Base-by-base conservation (phyloP, 1,140 invertebrate genomes). In the Drosophila asahinai region DNA sequence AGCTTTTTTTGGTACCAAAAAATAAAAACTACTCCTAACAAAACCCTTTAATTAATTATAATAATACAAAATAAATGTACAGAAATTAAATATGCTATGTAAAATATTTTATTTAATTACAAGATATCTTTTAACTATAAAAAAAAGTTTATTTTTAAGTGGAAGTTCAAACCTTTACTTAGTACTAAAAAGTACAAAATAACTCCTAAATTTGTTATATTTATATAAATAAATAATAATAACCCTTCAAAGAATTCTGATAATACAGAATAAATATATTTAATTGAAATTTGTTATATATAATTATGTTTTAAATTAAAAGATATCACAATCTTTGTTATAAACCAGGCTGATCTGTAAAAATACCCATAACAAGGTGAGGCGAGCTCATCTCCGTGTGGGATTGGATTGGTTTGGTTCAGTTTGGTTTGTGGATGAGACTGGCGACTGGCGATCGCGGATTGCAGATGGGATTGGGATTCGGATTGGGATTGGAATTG, bases 301-400 rank as follows among this genome's bases (percentile, higher is more conserved):
- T n/a, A n/a, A n/a, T 25, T 25, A 15, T 14, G 12, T 38, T 38
- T 36, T 11, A 11, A 36, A 11, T 11, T 36, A 11, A 2, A 36
- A 36, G 3, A 11, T 36, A 11, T 36, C 33, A 9, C 8, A 3
- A 33, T 33, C 1, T 2, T 9, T 33, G 8, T 12, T 42, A 8
- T 19, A 12, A 2, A 6, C 6, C 33, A 64, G 30, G 8, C 12
- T n/a, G 0, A 8, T 47, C 43, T 63, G 63, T 68, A 19, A 12
- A 19, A 30, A 3, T n/a, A 55, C 11, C 63, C 55, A 47, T 30
- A 64, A 64, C 51, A 27, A 76, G 74, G 74, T 65, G 62, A 74
- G 77, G 30, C 75, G 45, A 55, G 62, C 62, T 49, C 57, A 75
- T 75, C 71, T 74, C 67, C 17, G 71, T 74, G 70, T 61, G 78